Percentiles rank a stretch among this genome's conserved stretches.
These are phyloP conservation scores for Stenchaetothrips biformis DNA, from an alignment of 2,888 invertebrate genomes.

Conservation along the genomic window DNA sequence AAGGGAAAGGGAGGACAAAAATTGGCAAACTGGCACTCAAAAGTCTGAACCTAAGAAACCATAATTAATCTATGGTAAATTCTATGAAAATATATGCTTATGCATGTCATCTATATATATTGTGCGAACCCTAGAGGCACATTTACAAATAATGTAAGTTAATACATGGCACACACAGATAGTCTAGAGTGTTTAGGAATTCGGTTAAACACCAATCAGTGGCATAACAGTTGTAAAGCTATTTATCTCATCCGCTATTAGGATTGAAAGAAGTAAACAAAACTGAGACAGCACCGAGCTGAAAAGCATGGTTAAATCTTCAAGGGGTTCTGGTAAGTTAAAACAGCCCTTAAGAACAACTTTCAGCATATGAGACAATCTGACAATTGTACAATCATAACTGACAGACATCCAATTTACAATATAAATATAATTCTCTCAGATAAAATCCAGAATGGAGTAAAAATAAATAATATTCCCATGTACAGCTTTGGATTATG, in stretches of 20 bases:
- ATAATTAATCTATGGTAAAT: neutral
- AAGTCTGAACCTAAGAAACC: neutral
- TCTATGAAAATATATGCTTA: constrained; percentile 22
- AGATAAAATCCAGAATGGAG: neutral
- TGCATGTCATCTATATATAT: constrained; percentile 3
- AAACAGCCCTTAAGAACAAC: too few species aligned
- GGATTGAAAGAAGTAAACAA: neutral
- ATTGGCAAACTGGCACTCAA: neutral
- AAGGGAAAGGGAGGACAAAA: too few species aligned
- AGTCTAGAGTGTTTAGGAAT: neutral
- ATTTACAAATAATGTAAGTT: neutral
- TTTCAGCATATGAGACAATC: too few species aligned
- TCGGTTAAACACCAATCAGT: neutral
- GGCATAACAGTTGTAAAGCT: neutral
- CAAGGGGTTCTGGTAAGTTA: neutral
- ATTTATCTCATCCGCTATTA: too few species aligned
- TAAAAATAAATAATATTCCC: constrained; percentile 22
- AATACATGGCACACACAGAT: constrained; percentile 12
- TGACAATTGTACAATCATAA: neutral
- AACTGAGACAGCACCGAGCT: neutral
- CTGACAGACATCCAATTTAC: neutral
- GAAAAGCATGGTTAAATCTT: neutral
- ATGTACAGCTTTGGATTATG: constrained; percentile 21
- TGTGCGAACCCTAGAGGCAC: constrained; percentile 5
- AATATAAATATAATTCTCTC: constrained; percentile 7